Base-by-base conservation (phyloP, 2,888 invertebrate species). In the Sipha maydis region DNA sequence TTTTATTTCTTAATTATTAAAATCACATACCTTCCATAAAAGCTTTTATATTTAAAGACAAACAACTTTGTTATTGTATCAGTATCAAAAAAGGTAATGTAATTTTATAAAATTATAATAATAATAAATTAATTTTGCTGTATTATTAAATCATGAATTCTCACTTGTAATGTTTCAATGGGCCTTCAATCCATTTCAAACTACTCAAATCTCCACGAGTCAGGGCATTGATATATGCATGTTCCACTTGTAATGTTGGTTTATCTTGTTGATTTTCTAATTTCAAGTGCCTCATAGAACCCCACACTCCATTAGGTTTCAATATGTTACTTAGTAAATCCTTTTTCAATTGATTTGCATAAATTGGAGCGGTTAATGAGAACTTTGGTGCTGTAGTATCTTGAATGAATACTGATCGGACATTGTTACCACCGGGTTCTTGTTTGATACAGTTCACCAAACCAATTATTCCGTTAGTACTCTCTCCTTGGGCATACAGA, bases 201-300 rank as follows among this genome's bases (percentile, higher is more conserved):
- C 96, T 98, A 34, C 98, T 95, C 90, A 99, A 94, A 93, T 99
- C 99, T 89, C 99, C 99, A 91, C 98, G 94, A 28, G 95, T 95
- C 90, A 98, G 92, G 1, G 98, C 96, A 93, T 99, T 99, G 83
- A 99, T 96, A 92, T 97, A 99, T 25, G 99, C 99, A 93, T 98
- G 97, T 92, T 97, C 96, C 89, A 97, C 96, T 90, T 92, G 93
- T 90, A 93, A 92, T 3, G 90, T 90, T 90, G 91, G 92, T 54
- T 92, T 92, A 77, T 92, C 92, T 90, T 80, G 90, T 90, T 48
- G 90, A 90, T 92, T 93, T 90, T 95, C 94, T 89, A 96, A 92
- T 90, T 93, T 93, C 90, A 98, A 92, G 92, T 99, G 98, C 56
- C 97, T 94, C 93, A 95, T 97, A 78, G 95, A 94, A 90, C 99